These are phyloP conservation scores for Stegodyphus dumicola DNA, from an alignment of 1,140 invertebrate species.

Conservation along the genomic window DNA sequence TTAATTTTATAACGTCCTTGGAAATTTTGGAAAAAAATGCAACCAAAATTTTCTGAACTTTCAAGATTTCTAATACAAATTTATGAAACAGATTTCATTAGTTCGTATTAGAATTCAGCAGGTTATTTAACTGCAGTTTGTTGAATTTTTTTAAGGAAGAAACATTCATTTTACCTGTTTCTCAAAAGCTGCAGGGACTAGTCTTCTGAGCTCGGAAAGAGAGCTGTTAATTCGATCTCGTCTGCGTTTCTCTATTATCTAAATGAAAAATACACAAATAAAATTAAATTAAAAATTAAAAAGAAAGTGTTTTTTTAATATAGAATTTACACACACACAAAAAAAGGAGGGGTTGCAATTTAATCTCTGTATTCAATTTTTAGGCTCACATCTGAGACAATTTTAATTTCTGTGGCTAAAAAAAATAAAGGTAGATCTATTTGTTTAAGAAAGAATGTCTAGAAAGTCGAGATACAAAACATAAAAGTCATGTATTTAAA, in stretches of 20 bases:
- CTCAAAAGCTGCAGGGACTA: constrained; percentile 96
- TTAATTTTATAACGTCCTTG: too few species aligned
- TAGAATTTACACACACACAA: not conserved
- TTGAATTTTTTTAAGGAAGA: not conserved
- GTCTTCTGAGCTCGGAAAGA: constrained; percentile 87
- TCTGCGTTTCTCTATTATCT: constrained; percentile 95
- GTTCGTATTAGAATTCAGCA: not conserved
- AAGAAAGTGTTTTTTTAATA: not conserved
- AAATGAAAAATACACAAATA: constrained; percentile 3
- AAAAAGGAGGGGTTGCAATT: not conserved
- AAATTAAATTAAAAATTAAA: not conserved
- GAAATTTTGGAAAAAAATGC: too few species aligned
- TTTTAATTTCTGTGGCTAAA: not conserved
- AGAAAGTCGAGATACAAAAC: too few species aligned
- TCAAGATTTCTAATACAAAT: too few species aligned
- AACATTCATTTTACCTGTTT: constrained; percentile 76
- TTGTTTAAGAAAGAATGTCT: too few species aligned
- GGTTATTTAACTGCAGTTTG: not conserved
- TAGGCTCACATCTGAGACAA: not conserved
- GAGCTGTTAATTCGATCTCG: constrained; percentile 96
- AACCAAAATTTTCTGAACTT: too few species aligned
- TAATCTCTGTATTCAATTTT: not conserved
- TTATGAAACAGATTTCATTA: not conserved
- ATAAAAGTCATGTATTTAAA: too few species aligned
- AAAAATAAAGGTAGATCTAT: too few species aligned